Percentiles rank a stretch among this genome's conserved stretches.
Conservation (phyloP, 2,113 vertebrate species). For the Psettodes erumei region DNA sequence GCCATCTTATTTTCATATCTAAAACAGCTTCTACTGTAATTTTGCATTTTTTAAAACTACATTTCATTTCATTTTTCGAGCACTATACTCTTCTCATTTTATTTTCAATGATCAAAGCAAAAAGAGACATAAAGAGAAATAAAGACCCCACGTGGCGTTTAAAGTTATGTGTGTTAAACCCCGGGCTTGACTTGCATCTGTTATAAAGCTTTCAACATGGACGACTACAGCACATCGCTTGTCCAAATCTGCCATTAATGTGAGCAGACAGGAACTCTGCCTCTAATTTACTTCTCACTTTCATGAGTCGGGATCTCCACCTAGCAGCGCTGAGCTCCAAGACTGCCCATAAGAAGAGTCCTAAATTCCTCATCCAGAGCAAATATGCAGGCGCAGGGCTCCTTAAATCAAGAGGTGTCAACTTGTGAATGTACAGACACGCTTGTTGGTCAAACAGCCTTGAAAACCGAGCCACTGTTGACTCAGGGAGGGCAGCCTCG, state of each 20-base stretch:
- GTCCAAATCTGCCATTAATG: slow-evolving; percentile 41
- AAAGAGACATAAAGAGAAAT: neutral
- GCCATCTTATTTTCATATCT: neutral
- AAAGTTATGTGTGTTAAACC: neutral
- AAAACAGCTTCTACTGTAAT: neutral
- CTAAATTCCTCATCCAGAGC: slow-evolving; percentile 56
- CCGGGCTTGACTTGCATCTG: neutral
- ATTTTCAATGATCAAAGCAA: neutral
- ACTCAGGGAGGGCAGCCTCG: slow-evolving; percentile 69
- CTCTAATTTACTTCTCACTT: slow-evolving; percentile 42
- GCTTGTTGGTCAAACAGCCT: slow-evolving; percentile 74
- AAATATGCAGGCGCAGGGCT: slow-evolving; percentile 54
- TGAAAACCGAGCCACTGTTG: slow-evolving; percentile 74
- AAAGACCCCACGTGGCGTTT: neutral
- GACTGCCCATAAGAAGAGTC: slow-evolving; percentile 47
- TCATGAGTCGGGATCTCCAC: slow-evolving; percentile 52
- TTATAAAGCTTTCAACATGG: slow-evolving; percentile 14
- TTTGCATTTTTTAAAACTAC: neutral
- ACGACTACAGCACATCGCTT: slow-evolving; percentile 29
- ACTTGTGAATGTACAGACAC: slow-evolving; percentile 74
- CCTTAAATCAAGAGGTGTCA: slow-evolving; percentile 73
- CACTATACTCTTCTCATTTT: neutral
- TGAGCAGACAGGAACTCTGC: slow-evolving; percentile 20
- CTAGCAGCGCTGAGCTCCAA: slow-evolving; percentile 42
- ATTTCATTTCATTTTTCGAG: neutral